Evolutionary conservation across 1,140 invertebrate species (phyloP).

Genomic region (Hypsibius dujardini): DNA sequence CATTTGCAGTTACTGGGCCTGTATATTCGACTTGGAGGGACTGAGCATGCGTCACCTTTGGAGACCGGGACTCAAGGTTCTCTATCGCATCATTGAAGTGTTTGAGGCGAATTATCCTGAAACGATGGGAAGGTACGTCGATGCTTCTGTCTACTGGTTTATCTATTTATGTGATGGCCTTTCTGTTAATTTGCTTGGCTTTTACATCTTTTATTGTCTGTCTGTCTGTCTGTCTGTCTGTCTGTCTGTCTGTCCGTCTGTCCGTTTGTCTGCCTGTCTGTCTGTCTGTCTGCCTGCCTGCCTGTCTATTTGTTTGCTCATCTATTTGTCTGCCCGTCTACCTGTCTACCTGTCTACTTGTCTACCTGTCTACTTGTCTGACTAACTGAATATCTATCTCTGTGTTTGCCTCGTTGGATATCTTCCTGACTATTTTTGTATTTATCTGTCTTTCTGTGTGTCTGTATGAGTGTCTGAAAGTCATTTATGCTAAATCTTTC

Average conservation of each 20-base stretch:
- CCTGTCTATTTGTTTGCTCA: no score
- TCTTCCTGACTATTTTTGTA: no score
- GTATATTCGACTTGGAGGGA: slow-evolving; percentile 78
- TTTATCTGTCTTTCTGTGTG: no score
- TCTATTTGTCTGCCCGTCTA: not conserved
- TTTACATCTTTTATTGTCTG: not conserved
- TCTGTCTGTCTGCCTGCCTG: not conserved
- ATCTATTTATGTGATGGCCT: not conserved
- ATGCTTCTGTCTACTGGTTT: not conserved
- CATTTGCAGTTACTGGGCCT: slow-evolving; percentile 54
- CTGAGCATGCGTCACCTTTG: slow-evolving; percentile 86
- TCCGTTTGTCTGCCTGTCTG: not conserved
- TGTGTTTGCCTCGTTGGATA: no score
- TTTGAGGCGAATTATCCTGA: slow-evolving; percentile 91
- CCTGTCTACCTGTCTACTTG: not conserved
- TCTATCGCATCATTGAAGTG: slow-evolving; percentile 80
- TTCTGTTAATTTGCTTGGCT: not conserved
- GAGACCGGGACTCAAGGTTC: slow-evolving; percentile 70
- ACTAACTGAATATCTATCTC: not conserved
- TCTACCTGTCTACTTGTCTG: not conserved
- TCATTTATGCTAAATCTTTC: not conserved
- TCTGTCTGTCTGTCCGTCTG: not conserved
- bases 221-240: no score
- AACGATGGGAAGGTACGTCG: slow-evolving; percentile 55
- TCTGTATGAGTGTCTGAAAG: no score